phyloP scores from a whole-genome alignment of 1,140 invertebrate species.

The Chionoecetes opilio region DNA sequence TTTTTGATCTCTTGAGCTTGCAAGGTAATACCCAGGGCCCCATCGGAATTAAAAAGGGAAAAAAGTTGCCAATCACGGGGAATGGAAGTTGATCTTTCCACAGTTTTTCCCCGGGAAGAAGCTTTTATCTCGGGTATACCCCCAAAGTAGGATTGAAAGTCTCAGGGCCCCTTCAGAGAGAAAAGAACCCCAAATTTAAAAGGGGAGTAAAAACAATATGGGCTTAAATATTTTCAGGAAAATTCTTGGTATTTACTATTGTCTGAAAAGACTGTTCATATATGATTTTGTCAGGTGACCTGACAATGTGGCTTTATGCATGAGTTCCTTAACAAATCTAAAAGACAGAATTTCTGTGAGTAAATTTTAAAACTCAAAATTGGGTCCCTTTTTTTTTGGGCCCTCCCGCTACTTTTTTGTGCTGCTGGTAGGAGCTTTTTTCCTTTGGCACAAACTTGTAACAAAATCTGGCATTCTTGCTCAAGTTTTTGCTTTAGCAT shows the following conservation, averaged over 20 bases:
- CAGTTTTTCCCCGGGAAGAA: slow-evolving; percentile 95
- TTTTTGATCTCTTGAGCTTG: slow-evolving; percentile 91
- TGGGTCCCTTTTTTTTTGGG: too few relatives aligned
- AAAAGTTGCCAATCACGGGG: slow-evolving; percentile 95
- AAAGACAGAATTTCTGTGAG: too few relatives aligned
- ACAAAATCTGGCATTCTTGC: too few relatives aligned
- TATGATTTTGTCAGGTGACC: too few relatives aligned
- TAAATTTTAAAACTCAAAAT: too few relatives aligned
- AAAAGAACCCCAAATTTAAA: slow-evolving; percentile 93
- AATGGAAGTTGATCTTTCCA: slow-evolving; percentile 91
- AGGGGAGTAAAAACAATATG: slow-evolving; percentile 85
- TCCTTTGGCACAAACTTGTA: too few relatives aligned
- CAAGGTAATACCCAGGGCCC: slow-evolving; percentile 98
- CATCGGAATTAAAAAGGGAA: slow-evolving; percentile 94
- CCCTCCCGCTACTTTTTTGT: too few relatives aligned
- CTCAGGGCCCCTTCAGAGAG: slow-evolving; percentile 95
- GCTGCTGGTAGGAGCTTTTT: too few relatives aligned
- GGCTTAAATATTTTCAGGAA: not conserved
- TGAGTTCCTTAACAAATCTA: too few relatives aligned
- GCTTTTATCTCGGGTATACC: slow-evolving; percentile 96
- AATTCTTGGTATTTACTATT: not conserved
- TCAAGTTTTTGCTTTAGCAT: too few relatives aligned
- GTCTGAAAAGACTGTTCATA: too few relatives aligned
- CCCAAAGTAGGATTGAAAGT: slow-evolving; percentile 95
- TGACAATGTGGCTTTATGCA: too few relatives aligned